Percentiles rank a stretch among this genome's conserved stretches.
These are phyloP conservation scores for Panulirus ornatus DNA, from an alignment of 1,140 invertebrate species.

Conservation along the genomic window DNA sequence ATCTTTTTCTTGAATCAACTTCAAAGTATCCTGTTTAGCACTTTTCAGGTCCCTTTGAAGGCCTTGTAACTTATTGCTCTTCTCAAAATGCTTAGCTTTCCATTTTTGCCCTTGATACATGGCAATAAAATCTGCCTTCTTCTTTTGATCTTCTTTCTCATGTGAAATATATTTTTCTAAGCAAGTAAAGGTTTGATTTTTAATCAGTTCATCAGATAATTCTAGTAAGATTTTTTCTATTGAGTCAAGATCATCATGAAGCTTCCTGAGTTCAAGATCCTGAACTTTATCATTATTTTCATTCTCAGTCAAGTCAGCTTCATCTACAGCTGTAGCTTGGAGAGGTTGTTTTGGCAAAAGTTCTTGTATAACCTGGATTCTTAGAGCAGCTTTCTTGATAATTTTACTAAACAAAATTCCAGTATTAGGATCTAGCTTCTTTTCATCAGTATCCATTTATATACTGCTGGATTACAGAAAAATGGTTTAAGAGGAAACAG, in stretches of 20 bases:
- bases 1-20: slow-evolving; percentile 43
- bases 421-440: neutral
- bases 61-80: slow-evolving; percentile 24
- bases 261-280: slow-evolving; percentile 22
- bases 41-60: slow-evolving; percentile 34
- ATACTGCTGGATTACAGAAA: no score
- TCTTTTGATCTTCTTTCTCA: slow-evolving; percentile 46
- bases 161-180: slow-evolving; percentile 28
- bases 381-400: slow-evolving; percentile 24
- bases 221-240: slow-evolving; percentile 37
- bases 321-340: slow-evolving; percentile 7
- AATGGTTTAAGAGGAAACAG: no score
- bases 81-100: slow-evolving; percentile 54
- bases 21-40: slow-evolving; percentile 50
- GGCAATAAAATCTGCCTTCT: slow-evolving; percentile 61
- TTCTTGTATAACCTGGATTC: slow-evolving; percentile 26
- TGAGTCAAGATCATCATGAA: slow-evolving; percentile 49
- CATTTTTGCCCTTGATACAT: slow-evolving; percentile 61
- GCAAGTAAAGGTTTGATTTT: slow-evolving; percentile 2
- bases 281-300: neutral
- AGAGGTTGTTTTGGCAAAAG: slow-evolving; percentile 1
- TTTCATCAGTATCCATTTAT: neutral
- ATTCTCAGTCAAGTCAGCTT: slow-evolving; percentile 14
- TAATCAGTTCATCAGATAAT: slow-evolving; percentile 21
- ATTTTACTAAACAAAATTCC: slow-evolving; percentile 21